These are phyloP conservation scores for Hippopotamus amphibius DNA, from an alignment of 2,113 vertebrate species.

Conservation along the genomic window DNA sequence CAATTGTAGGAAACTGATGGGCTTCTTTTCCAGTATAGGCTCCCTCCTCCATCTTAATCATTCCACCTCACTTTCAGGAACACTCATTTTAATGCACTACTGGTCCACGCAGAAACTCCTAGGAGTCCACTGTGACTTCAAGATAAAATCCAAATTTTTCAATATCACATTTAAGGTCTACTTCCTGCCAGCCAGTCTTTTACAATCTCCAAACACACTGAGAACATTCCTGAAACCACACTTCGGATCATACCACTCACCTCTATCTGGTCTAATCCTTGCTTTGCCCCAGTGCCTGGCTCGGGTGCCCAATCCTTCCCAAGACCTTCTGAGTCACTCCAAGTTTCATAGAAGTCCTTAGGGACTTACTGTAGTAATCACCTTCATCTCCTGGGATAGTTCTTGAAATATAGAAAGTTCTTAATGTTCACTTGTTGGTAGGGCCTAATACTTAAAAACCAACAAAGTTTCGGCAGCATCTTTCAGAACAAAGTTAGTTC, in stretches of 20 bases:
- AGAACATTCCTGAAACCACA: neutral
- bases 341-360: neutral
- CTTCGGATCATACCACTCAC: neutral
- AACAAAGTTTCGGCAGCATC: neutral
- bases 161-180: neutral
- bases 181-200: constrained; percentile 28
- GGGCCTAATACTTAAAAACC: neutral
- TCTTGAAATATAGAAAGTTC: neutral
- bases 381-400: neutral
- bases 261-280: neutral
- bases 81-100: neutral
- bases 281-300: neutral
- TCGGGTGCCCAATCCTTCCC: neutral
- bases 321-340: neutral
- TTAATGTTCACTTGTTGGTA: neutral
- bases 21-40: neutral
- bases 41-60: neutral
- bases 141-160: constrained; percentile 37
- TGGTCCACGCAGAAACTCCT: neutral
- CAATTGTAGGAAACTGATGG: neutral
- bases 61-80: constrained; percentile 7
- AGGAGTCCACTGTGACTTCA: neutral
- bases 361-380: neutral
- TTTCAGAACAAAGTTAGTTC: constrained; percentile 8
- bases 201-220: neutral